A percentile compares a stretch with the other conserved stretches of the same genome.
phyloP scores from a whole-genome alignment of 2,888 invertebrate species.

The Cephus nigrinus region DNA sequence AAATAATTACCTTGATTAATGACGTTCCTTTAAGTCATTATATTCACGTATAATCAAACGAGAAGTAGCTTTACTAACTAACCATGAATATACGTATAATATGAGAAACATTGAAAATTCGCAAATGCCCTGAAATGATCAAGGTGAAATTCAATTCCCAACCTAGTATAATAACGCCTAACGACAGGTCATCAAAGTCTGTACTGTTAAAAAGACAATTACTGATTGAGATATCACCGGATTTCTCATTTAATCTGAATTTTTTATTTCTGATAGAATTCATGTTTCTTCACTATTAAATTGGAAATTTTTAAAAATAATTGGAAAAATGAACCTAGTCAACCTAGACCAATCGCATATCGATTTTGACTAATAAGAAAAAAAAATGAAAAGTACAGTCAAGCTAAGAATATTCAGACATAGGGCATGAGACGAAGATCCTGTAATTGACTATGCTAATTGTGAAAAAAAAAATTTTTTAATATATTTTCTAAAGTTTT shows the following conservation, averaged over 20 bases:
- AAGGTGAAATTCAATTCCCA: neutral
- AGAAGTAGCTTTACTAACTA: neutral
- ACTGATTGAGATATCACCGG: neutral
- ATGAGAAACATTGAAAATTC: neutral
- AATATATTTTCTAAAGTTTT: too few species aligned
- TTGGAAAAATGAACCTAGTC: neutral
- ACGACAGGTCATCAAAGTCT: neutral
- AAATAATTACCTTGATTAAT: neutral
- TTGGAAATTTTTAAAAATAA: neutral
- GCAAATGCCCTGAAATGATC: neutral
- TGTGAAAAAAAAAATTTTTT: neutral
- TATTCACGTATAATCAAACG: neutral
- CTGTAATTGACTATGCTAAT: neutral
- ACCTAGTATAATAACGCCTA: neutral
- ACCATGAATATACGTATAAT: neutral
- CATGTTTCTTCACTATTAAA: neutral
- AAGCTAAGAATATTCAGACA: neutral
- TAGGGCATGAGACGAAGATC: neutral
- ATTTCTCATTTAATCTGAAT: constrained; percentile 17
- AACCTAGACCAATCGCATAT: neutral
- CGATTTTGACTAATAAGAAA: neutral
- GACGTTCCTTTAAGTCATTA: neutral
- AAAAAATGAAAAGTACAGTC: neutral
- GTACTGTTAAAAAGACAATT: neutral
- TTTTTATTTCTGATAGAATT: constrained; percentile 17